Base-by-base conservation (phyloP, 1,140 invertebrate species). In the Octopus bimaculoides region DNA sequence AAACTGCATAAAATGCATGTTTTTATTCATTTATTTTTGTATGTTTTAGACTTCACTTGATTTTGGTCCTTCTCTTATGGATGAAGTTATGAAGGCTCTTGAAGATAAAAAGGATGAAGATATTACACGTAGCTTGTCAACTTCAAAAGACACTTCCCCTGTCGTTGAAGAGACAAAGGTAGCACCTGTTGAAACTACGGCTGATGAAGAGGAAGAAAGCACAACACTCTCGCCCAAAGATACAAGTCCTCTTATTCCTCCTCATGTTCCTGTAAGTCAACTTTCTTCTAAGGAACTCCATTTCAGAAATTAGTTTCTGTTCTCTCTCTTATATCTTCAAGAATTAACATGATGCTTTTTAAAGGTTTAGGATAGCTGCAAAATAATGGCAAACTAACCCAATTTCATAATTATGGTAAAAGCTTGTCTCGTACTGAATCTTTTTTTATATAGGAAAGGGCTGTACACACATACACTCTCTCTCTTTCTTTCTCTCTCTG, bases 41-140 rank as follows among this genome's bases (percentile, higher is more conserved):
- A 78, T 71, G 77, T 90, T 91, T n/a, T 86, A 93, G 93, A 93
- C 92, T 89, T 93, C 94, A 75, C 94, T 96, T 81, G 97, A 98
- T 90, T 94, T 98, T 86, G 96, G 96, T 14, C 95, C 96, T 9
- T 98, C 96, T 82, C 91, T 99, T 56, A 92, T 98, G 86, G 97
- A 97, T 87, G 97, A 98, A 91, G 96, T 98, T 91, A 95, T 98
- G 85, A 94, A 94, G 84, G 94, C 94, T 20, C 89, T 96, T 77
- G 92, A 92, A 85, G 87, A 88, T 54, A 88, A 88, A 76, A 85
- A 88, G 78, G 66, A 76, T 12, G 69, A 74, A 6, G 73, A 74
- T 5, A 75, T 10, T 53, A 17, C 8, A 56, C 73, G 14, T 54
- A 74, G 52, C 10, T n/a, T 9, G 52, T 20, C 14, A 56, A 78